These are phyloP conservation scores for Dendrolimus punctatus DNA, from an alignment of 1,140 invertebrate genomes.

Conservation along the genomic window DNA sequence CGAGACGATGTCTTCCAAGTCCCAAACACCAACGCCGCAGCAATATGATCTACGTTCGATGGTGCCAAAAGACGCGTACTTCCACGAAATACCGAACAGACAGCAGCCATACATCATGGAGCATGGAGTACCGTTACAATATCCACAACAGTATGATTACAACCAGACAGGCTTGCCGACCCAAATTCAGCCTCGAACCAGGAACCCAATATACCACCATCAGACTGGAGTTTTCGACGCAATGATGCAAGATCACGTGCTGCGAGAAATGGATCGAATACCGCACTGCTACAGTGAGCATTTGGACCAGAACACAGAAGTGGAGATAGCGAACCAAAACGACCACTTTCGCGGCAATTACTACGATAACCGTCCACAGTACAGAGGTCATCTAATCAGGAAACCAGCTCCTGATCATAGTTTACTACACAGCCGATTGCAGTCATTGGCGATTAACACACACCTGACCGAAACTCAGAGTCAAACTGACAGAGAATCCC, in stretches of 20 bases:
- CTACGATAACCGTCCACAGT: conserved; percentile 53
- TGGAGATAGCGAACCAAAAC: conserved; percentile 64
- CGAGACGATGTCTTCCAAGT: conserved; percentile 69
- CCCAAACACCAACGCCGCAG: conserved; percentile 54
- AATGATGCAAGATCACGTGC: conserved; percentile 71
- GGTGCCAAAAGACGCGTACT: conserved; percentile 75
- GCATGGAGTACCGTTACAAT: conserved; percentile 37
- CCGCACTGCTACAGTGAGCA: conserved; percentile 66
- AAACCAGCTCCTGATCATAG: conserved; percentile 55
- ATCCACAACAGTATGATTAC: conserved; percentile 40
- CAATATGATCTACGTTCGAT: conserved; percentile 44
- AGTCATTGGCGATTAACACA: conserved; percentile 67
- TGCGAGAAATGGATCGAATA: conserved; percentile 63
- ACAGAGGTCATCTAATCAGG: conserved; percentile 39
- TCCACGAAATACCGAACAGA: conserved; percentile 73
- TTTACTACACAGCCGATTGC: conserved; percentile 56
- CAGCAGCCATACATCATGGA: conserved; percentile 53
- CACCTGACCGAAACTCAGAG: conserved; percentile 66
- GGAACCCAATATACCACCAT: conserved; percentile 62
- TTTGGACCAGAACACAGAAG: conserved; percentile 61
- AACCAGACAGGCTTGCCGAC: conserved; percentile 43
- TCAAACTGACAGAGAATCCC: conserved; percentile 75
- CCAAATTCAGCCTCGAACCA: conserved; percentile 46
- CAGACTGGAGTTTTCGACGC: conserved; percentile 64
- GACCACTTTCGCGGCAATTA: conserved; percentile 55